A percentile compares a stretch with the other conserved stretches of the same genome.
Conservation (phyloP, 2,888 invertebrate species). For the Brachynemurus nebulosus region DNA sequence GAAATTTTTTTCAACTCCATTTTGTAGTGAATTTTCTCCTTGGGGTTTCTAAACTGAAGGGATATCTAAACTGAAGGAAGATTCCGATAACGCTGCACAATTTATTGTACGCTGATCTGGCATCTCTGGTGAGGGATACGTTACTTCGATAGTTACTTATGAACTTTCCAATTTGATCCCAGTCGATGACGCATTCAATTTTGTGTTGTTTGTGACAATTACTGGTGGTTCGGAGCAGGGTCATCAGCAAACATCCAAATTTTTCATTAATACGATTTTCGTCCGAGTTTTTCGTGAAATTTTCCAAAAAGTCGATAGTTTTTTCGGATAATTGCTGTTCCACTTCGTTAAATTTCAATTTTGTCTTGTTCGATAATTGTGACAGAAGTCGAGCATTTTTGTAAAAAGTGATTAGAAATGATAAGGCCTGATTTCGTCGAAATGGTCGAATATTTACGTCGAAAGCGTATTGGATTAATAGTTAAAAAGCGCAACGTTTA, state of each 20-base stretch:
- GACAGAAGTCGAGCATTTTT: constrained; percentile 37
- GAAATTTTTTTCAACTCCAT: too few species aligned
- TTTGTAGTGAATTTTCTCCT: too few species aligned
- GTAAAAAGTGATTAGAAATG: constrained; percentile 50
- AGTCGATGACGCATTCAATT: constrained; percentile 28
- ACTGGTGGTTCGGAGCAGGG: constrained; percentile 38
- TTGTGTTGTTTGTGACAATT: constrained; percentile 31
- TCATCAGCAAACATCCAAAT: constrained; percentile 39
- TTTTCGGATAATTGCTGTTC: constrained; percentile 36
- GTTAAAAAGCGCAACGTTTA: constrained; percentile 46
- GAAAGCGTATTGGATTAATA: constrained; percentile 45
- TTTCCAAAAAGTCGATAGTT: constrained; percentile 30
- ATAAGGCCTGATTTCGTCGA: constrained; percentile 50
- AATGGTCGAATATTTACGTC: constrained; percentile 45
- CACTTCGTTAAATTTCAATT: too few species aligned
- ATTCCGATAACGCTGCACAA: constrained; percentile 31
- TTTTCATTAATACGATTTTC: constrained; percentile 39
- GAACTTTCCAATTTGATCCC: constrained; percentile 28
- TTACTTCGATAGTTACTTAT: constrained; percentile 29
- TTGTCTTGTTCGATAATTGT: constrained; percentile 29
- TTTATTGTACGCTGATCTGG: constrained; percentile 33
- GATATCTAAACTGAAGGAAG: too few species aligned
- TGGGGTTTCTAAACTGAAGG: too few species aligned
- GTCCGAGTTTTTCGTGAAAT: constrained; percentile 24
- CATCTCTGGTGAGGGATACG: constrained; percentile 30